Base-by-base conservation (phyloP, 1,140 invertebrate species). In the Brachionus angularis region DNA sequence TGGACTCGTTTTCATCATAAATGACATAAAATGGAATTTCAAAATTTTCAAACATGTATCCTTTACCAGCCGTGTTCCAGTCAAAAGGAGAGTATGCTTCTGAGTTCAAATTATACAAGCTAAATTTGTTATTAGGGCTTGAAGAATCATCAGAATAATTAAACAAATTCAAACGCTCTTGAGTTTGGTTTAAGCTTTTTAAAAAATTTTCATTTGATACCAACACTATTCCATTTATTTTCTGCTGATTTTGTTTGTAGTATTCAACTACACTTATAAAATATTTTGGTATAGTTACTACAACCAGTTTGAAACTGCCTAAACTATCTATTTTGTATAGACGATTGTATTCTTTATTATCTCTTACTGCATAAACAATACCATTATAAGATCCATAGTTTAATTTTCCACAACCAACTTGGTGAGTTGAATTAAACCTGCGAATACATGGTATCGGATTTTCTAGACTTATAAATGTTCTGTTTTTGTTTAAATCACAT, bases 391-490 rank as follows among this genome's bases (percentile, higher is more conserved):
- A 46, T 10, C 29, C 33, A 33, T 47, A 46, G 39, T 49, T 42
- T 14, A 67, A 42, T 25, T 67, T 67, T 12, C 42, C 62, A 21
- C 62, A 67, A 4, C 62, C 62, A 8, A 67, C 47, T 50, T 67
- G 62, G 14, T 67, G 62, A 12, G 42, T 67, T 18, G 62, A 12
- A n/a, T 67, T 67, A 29, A 67, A 67, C 1, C 62, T 39, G 5
- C 62, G 62, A 21, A 67, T 50, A 21, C 62, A 67, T 1, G 62
- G 62, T n/a, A 67, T 67, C 47, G 62, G 42, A 33, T 46, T 47
- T 33, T 27, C 3, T 12, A 67, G 8, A 31, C 47, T 67, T n/a
- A 67, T 34, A 14, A 47, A 67, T 29, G 62, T 31, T 31, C 62
- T 31, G 21, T 67, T 42, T 21, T 67, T 46, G 25, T 47, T 67